Base-by-base conservation (phyloP, 2,888 invertebrate species). In the Acanthosepion pharaonis region DNA sequence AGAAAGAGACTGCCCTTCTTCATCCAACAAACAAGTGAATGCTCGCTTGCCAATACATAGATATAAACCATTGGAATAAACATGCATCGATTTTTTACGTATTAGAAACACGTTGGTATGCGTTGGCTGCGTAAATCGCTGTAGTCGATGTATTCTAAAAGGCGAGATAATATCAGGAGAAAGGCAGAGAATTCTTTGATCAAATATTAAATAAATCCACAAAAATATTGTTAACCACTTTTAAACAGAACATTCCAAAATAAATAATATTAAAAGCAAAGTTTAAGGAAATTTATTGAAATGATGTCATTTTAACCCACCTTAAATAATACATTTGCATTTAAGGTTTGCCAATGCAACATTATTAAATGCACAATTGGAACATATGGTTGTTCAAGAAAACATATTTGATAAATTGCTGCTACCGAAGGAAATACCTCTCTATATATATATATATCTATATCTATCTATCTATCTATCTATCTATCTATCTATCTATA, bases 11-110 rank as follows among this genome's bases (percentile, higher is more conserved):
- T 59, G 59, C 23, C 59, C 59, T 59, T 59, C 59, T 59, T 59
- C 59, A 59, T 59, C 59, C 59, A 59, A 20, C 59, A 59, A 78
- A 78, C 78, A 78, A 78, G 78, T 78, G 78, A 78, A 78, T 15
- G 78, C 78, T 78, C 78, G 33, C 78, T 78, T 78, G 78, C n/a
- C 78, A 78, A 78, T 78, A 78, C 78, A 78, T 78, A 78, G 78
- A 78, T 78, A 78, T 78, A 78, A 78, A 78, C 78, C 78, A 78
- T 15, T 78, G 78, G 78, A 78, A 78, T n/a, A 78, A n/a, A 78
- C 23, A 78, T 78, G 78, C 78, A 78, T 78, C 78, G 78, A 78
- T 78, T 78, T 78, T 78, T 78, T 78, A 78, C 11, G 78, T 78
- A 78, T 78, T 78, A 78, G 78, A 78, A 78, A 78, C 78, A 78